Conservation (phyloP, 1,140 invertebrate species). For the Leptopilina boulardi region DNA sequence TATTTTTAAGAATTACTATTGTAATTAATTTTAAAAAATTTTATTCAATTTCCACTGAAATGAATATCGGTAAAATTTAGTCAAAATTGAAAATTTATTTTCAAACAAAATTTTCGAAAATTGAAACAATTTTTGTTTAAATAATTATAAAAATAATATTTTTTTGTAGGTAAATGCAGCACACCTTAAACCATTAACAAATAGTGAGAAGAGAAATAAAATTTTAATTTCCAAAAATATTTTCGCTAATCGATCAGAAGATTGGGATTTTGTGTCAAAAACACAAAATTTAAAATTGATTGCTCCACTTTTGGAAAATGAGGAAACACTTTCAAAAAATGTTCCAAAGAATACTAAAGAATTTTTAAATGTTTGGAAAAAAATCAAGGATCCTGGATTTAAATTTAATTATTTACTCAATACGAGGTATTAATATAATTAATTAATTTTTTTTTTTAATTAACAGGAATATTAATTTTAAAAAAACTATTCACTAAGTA, state of each 20-base stretch:
- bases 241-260: slow-evolving; percentile 27
- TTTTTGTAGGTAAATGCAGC: slow-evolving; percentile 69
- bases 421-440: slow-evolving; percentile 42
- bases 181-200: slow-evolving; percentile 66
- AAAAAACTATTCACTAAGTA: neutral
- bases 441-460: neutral
- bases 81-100: too few species aligned
- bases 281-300: slow-evolving; percentile 4
- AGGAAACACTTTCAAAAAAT: slow-evolving; percentile 21
- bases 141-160: slow-evolving; percentile 13
- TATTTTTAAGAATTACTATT: too few species aligned
- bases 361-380: slow-evolving; percentile 48
- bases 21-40: too few species aligned
- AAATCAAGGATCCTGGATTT: slow-evolving; percentile 25
- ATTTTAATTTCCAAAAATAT: slow-evolving; percentile 34
- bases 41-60: too few species aligned
- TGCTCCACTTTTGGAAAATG: slow-evolving; percentile 24
- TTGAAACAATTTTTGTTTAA: neutral
- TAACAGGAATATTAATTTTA: too few species aligned
- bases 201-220: slow-evolving; percentile 53
- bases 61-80: too few species aligned
- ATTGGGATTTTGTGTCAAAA: slow-evolving; percentile 34
- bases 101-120: too few species aligned
- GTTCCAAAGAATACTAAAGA: slow-evolving; percentile 33
- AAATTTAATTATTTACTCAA: slow-evolving; percentile 46